Conservation (phyloP, 2,888 invertebrate genomes). For the Liposcelis brunnea region DNA sequence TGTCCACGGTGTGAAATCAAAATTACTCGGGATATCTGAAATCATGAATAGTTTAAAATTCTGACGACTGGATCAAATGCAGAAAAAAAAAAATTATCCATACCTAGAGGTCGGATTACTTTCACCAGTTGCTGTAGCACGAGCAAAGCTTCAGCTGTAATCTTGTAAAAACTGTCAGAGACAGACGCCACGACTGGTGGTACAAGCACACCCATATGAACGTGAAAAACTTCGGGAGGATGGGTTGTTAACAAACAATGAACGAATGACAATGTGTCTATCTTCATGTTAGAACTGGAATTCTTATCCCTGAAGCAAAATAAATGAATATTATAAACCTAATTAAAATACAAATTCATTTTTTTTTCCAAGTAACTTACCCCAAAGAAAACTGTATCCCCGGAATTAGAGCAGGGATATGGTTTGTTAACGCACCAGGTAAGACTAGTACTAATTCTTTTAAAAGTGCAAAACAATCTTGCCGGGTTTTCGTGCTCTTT, state of each 20-base stretch:
- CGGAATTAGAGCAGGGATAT: slow-evolving; percentile 68
- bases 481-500: slow-evolving; percentile 73
- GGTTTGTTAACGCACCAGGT: slow-evolving; percentile 73
- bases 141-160: slow-evolving; percentile 86
- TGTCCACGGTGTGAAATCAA: slow-evolving; percentile 65
- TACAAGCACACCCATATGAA: slow-evolving; percentile 57
- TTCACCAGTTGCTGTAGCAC: slow-evolving; percentile 88
- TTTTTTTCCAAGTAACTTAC: too few species aligned
- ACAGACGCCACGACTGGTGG: slow-evolving; percentile 80
- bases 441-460: slow-evolving; percentile 78
- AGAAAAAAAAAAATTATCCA: slow-evolving; percentile 15
- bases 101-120: slow-evolving; percentile 74
- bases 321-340: too few species aligned
- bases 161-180: slow-evolving; percentile 94
- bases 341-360: too few species aligned
- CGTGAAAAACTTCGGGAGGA: slow-evolving; percentile 58
- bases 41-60: too few species aligned
- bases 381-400: slow-evolving; percentile 39
- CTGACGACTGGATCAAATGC: not conserved
- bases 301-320: slow-evolving; percentile 56
- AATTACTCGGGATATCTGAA: slow-evolving; percentile 31
- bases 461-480: slow-evolving; percentile 78
- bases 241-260: slow-evolving; percentile 68
- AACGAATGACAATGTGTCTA: slow-evolving; percentile 87
- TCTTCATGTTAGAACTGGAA: slow-evolving; percentile 94